Evolutionary conservation across 2,888 invertebrate genomes (phyloP).

Genomic region (Orchesellides sinensis): DNA sequence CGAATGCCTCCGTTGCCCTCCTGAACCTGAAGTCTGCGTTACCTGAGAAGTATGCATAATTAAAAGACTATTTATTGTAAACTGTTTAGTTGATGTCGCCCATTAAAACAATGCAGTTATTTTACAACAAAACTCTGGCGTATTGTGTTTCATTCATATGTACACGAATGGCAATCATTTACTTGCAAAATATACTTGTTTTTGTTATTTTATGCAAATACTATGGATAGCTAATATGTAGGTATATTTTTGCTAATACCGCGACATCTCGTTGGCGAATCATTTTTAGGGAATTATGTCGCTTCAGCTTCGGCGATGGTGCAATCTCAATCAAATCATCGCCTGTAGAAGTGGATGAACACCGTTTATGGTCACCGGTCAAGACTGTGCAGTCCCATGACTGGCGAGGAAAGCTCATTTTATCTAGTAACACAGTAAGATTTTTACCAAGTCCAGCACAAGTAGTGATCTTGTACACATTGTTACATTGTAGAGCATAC

Average conservation of each 20-base stretch:
- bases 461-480: too few species aligned
- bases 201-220: neutral
- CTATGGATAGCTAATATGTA: too few species aligned
- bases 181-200: too few species aligned
- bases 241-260: slow-evolving; percentile 42
- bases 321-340: slow-evolving; percentile 47
- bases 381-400: slow-evolving; percentile 66
- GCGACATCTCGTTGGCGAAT: slow-evolving; percentile 66
- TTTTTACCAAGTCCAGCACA: too few species aligned
- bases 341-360: slow-evolving; percentile 41
- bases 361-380: slow-evolving; percentile 44
- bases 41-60: too few species aligned
- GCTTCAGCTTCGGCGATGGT: slow-evolving; percentile 55
- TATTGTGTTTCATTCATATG: neutral
- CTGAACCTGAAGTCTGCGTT: slow-evolving; percentile 49
- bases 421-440: too few species aligned
- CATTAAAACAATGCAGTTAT: slow-evolving; percentile 2
- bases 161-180: neutral
- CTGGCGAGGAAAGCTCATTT: slow-evolving; percentile 56
- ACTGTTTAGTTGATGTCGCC: slow-evolving; percentile 6
- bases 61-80: slow-evolving; percentile 10
- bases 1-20: slow-evolving; percentile 69
- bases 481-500: too few species aligned
- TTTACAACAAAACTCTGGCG: neutral
- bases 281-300: slow-evolving; percentile 70